Conservation (phyloP, 2,888 invertebrate genomes). For the Diogma glabrata region DNA sequence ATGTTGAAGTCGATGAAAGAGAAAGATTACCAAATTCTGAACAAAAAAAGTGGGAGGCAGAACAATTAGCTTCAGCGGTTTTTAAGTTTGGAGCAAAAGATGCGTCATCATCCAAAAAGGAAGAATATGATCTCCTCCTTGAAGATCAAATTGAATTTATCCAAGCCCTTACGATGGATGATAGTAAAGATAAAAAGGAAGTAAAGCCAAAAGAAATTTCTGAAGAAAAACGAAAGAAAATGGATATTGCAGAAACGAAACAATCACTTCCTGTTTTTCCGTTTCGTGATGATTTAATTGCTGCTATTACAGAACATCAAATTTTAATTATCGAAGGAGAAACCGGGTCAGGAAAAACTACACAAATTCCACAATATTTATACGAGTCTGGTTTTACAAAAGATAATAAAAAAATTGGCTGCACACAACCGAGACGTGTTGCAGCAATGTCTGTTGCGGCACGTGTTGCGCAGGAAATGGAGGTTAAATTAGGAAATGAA, state of each 20-base stretch:
- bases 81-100: conserved; percentile 91
- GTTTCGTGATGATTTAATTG: conserved; percentile 76
- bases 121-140: conserved; percentile 84
- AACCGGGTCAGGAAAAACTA: conserved; percentile 98
- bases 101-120: conserved; percentile 43
- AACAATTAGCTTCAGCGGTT: conserved; percentile 85
- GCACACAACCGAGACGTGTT: conserved; percentile 94
- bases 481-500: conserved; percentile 87
- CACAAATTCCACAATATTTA: conserved; percentile 96
- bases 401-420: conserved; percentile 82
- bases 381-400: conserved; percentile 84
- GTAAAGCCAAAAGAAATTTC: conserved; percentile 49
- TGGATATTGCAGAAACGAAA: conserved; percentile 84
- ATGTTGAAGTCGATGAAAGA: conserved; percentile 74
- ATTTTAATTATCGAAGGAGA: conserved; percentile 93
- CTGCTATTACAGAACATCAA: conserved; percentile 82
- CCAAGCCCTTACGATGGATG: conserved; percentile 73
- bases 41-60: conserved; percentile 94
- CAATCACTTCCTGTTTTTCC: conserved; percentile 88
- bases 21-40: conserved; percentile 76
- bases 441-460: conserved; percentile 99
- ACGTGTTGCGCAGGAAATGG: conserved; percentile 96
- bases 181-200: conserved; percentile 44
- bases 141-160: conserved; percentile 98
- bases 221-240: conserved; percentile 56